Conservation (phyloP, 2,797 vertebrate species). For the Rhabdomys pumilio region DNA sequence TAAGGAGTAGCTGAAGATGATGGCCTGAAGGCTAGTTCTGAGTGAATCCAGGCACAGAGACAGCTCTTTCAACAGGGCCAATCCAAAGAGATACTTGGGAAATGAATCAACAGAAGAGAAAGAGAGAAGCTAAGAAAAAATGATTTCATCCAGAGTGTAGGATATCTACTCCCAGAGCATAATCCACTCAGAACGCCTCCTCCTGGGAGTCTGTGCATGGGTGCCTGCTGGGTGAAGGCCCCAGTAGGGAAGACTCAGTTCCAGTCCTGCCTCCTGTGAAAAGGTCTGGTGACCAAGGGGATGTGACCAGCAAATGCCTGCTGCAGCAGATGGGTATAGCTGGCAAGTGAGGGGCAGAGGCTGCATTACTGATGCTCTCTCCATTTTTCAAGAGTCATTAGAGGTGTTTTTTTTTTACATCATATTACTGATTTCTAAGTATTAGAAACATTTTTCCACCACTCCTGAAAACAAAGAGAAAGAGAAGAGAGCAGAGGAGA, state of each 20-base stretch:
- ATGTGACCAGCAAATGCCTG: neutral
- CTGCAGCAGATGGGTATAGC: no score
- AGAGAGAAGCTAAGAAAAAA: constrained; percentile 1
- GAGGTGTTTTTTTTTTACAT: neutral
- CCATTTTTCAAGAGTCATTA: neutral
- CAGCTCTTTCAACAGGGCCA: neutral
- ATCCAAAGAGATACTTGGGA: neutral
- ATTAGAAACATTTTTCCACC: neutral
- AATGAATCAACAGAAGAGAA: neutral
- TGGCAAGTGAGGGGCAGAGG: neutral
- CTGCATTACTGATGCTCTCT: no score
- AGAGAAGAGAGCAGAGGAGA: neutral
- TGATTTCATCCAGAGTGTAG: neutral
- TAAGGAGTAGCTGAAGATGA: neutral
- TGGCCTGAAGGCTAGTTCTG: neutral
- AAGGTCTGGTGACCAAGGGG: neutral
- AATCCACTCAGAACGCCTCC: neutral
- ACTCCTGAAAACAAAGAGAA: neutral
- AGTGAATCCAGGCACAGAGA: neutral
- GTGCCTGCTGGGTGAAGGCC: neutral
- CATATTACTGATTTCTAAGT: neutral
- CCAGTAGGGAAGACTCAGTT: neutral
- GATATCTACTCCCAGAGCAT: neutral
- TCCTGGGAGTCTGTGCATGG: neutral
- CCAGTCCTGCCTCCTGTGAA: neutral